A percentile compares a stretch with the other conserved stretches of the same genome.
These are phyloP conservation scores for Drosophila ustulata DNA, from an alignment of 2,888 invertebrate genomes.

Conservation along the genomic window DNA sequence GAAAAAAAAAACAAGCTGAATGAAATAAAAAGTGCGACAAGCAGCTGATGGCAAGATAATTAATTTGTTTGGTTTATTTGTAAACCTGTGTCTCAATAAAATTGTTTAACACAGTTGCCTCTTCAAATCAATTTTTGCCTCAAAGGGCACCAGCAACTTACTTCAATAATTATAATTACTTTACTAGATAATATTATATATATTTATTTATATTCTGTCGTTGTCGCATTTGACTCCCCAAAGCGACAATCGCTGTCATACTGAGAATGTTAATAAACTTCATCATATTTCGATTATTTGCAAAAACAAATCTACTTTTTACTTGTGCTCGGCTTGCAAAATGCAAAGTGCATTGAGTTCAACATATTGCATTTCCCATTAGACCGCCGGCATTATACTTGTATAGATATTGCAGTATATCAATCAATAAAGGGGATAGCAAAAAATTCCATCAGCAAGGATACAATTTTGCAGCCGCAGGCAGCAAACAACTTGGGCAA, in stretches of 20 bases:
- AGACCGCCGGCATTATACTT: neutral
- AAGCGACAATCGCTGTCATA: neutral
- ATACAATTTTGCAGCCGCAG: constrained; percentile 2
- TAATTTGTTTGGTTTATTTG: neutral
- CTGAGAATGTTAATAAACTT: constrained; percentile 3
- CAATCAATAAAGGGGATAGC: constrained; percentile 37
- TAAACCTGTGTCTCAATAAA: too few species aligned
- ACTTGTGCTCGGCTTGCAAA: constrained; percentile 26
- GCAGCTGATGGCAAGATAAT: neutral
- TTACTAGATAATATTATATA: too few species aligned
- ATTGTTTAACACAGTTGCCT: neutral
- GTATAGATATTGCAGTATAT: constrained; percentile 16
- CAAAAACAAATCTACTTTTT: constrained; percentile 34
- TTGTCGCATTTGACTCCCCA: neutral
- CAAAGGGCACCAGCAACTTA: too few species aligned
- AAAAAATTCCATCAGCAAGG: constrained; percentile 16
- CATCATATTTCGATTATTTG: constrained; percentile 17
- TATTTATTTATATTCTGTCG: neutral
- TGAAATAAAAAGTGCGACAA: neutral
- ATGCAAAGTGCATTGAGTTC: constrained; percentile 9
- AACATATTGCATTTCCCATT: constrained; percentile 36
- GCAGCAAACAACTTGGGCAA: constrained; percentile 14
- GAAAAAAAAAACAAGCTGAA: neutral
- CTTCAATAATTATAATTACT: too few species aligned
- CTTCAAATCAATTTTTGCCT: too few species aligned